Evolutionary conservation across 2,113 vertebrate genomes (phyloP).

Genomic region (Aleadryas rufinucha): DNA sequence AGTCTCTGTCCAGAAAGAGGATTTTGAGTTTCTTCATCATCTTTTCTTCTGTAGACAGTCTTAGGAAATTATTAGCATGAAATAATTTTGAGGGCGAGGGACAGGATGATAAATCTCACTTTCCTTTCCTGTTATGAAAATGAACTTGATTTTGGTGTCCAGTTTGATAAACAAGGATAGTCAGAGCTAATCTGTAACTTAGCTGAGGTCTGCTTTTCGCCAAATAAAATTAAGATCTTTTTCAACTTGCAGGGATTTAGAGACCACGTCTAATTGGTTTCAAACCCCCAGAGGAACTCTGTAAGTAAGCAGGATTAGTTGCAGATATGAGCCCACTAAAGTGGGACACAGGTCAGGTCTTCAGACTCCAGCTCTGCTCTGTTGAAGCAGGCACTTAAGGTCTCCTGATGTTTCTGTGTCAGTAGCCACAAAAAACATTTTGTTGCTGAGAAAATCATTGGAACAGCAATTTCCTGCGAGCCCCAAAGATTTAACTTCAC

Average conservation of each 20-base stretch:
- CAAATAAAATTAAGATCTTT: constrained; percentile 49
- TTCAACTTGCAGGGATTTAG: constrained; percentile 20
- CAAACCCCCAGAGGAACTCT: not conserved
- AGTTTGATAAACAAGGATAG: constrained; percentile 24
- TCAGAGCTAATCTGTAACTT: constrained; percentile 24
- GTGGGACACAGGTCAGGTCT: constrained; percentile 39
- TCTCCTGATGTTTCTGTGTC: constrained; percentile 67
- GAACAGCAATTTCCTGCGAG: not conserved
- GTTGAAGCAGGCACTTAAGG: constrained; percentile 73
- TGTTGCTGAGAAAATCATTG: constrained; percentile 31
- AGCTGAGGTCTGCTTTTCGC: constrained; percentile 41
- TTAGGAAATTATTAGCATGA: not conserved
- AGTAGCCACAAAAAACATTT: constrained; percentile 40
- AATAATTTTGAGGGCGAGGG: not conserved
- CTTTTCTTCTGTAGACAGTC: constrained; percentile 35
- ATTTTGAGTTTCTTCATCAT: not conserved
- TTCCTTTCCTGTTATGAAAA: constrained; percentile 12
- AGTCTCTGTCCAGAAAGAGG: constrained; percentile 30
- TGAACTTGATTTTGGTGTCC: constrained; percentile 35
- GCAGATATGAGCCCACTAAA: constrained; percentile 30
- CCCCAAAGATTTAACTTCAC: constrained; percentile 50
- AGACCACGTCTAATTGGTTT: constrained; percentile 26
- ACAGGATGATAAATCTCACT: constrained; percentile 27
- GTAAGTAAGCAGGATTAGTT: constrained; percentile 29
- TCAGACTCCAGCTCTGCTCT: constrained; percentile 43